phyloP scores from a whole-genome alignment of 2,113 vertebrate species.

The Eidolon helvum region DNA sequence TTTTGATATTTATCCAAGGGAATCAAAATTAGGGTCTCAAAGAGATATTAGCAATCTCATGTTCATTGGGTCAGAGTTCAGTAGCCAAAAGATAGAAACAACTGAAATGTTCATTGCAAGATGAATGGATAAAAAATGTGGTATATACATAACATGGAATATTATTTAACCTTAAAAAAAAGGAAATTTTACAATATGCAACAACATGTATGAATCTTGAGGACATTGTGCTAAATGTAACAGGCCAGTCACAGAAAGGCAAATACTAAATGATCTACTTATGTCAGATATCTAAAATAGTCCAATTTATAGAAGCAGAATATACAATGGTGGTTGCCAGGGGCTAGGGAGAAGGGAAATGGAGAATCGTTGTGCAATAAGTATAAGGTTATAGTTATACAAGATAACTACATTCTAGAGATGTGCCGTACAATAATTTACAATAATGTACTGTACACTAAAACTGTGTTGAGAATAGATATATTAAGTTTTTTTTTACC shows the following conservation, averaged over 20 bases:
- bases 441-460: background rate
- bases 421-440: background rate
- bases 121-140: background rate
- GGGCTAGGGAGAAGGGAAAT: background rate
- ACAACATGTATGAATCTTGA: background rate
- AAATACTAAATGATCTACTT: background rate
- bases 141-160: background rate
- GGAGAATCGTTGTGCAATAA: background rate
- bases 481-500: background rate
- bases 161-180: background rate
- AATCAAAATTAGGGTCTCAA: background rate
- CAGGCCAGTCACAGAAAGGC: background rate
- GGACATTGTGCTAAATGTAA: background rate
- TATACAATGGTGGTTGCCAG: background rate
- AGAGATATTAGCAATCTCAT: background rate
- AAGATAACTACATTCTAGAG: background rate
- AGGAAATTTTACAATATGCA: background rate
- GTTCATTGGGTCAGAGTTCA: background rate
- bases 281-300: background rate
- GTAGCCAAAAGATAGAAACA: background rate
- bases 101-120: background rate
- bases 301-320: background rate
- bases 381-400: background rate
- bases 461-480: background rate
- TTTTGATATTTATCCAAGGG: background rate